Conservation (phyloP, 2,888 invertebrate genomes). For the Lamproptera curius region DNA sequence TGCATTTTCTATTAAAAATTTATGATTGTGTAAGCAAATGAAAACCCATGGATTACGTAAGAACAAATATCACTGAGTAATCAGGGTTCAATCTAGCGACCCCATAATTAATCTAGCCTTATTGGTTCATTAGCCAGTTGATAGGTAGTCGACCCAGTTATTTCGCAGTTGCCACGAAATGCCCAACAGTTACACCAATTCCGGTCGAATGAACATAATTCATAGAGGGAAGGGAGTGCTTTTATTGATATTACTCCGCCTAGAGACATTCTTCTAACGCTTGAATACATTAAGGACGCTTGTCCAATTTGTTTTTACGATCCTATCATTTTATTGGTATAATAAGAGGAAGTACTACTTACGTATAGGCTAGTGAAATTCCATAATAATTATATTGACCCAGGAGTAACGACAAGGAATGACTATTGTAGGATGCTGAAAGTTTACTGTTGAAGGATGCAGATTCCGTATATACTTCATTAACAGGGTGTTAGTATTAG, state of each 20-base stretch:
- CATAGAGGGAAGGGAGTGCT: conserved; percentile 5
- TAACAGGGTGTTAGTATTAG: neutral
- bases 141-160: conserved; percentile 4
- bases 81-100: no score
- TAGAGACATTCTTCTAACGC: neutral
- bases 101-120: conserved; percentile 1
- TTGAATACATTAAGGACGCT: conserved; percentile 13
- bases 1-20: no score
- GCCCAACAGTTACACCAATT: conserved; percentile 6
- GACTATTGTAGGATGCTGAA: neutral
- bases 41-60: no score
- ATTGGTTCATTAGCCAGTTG: conserved; percentile 6
- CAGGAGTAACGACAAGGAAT: conserved; percentile 19
- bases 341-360: neutral
- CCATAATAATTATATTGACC: conserved; percentile 7
- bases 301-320: conserved; percentile 19
- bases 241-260: conserved; percentile 12
- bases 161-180: neutral
- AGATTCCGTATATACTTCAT: neutral
- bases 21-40: no score
- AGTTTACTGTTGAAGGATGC: neutral
- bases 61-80: no score
- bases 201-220: conserved; percentile 10
- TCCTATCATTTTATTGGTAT: conserved; percentile 12
- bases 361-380: neutral